Conservation (phyloP, 1,140 invertebrate genomes). For the Homalodisca vitripennis region DNA sequence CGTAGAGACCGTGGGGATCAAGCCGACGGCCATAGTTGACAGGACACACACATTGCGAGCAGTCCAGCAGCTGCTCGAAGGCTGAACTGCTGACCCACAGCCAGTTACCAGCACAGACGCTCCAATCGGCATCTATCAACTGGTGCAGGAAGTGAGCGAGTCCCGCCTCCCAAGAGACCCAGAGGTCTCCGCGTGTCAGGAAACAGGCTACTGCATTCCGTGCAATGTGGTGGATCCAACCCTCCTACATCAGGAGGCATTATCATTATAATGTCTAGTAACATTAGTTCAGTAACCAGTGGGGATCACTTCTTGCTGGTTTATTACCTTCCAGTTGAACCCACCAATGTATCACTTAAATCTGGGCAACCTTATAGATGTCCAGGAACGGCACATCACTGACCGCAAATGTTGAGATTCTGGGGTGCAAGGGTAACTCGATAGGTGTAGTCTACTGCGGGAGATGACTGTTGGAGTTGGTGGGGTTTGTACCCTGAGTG, state of each 20-base stretch:
- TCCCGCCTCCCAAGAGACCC: constrained; percentile 71
- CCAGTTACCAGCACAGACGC: constrained; percentile 76
- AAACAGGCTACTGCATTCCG: constrained; percentile 72
- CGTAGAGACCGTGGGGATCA: constrained; percentile 67
- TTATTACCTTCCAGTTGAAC: not conserved
- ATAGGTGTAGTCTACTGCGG: too few species aligned
- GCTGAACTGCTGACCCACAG: constrained; percentile 77
- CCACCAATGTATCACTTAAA: not conserved
- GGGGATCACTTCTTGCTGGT: too few species aligned
- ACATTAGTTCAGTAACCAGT: constrained; percentile 15
- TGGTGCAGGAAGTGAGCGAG: constrained; percentile 63
- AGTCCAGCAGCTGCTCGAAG: constrained; percentile 65
- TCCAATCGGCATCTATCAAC: constrained; percentile 71
- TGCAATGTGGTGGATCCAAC: constrained; percentile 71
- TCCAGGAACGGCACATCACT: too few species aligned
- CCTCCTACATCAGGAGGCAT: constrained; percentile 48
- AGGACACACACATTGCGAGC: constrained; percentile 63
- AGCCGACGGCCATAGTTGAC: constrained; percentile 66
- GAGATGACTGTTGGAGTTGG: too few species aligned
- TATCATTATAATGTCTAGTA: too few species aligned
- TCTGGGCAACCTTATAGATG: too few species aligned
- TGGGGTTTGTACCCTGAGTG: not conserved
- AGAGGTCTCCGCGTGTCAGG: constrained; percentile 69
- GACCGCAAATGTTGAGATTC: too few species aligned
- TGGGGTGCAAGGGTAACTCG: too few species aligned